Evolutionary conservation across 1,140 invertebrate species (phyloP).

Genomic region (Megalonaias nervosa): DNA sequence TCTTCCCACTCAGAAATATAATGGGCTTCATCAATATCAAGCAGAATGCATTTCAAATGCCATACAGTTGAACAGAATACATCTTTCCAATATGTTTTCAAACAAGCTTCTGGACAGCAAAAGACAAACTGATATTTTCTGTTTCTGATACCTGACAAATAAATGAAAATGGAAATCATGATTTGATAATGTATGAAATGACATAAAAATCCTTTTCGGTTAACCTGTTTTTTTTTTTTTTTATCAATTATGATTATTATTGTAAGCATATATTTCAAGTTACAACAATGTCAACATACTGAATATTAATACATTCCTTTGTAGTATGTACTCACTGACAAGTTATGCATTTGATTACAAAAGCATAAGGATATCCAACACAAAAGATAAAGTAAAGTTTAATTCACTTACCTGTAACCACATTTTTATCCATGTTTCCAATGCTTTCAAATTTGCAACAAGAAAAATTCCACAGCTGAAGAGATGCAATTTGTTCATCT

Average conservation of each 20-base stretch:
- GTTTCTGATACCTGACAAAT: not conserved
- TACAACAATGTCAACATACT: not conserved
- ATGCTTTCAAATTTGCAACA: too few species aligned
- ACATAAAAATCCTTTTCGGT: not conserved
- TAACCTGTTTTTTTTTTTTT: not conserved
- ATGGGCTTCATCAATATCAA: conserved; percentile 23
- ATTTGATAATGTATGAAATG: not conserved
- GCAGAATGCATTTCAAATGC: not conserved
- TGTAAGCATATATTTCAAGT: not conserved
- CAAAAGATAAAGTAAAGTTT: too few species aligned
- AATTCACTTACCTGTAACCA: too few species aligned
- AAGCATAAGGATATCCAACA: too few species aligned
- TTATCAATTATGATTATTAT: not conserved
- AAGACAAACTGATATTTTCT: conserved; percentile 11
- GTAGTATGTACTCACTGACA: too few species aligned
- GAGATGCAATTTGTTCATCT: too few species aligned
- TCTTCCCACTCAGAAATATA: conserved; percentile 26
- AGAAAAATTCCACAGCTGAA: too few species aligned
- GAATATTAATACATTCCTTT: too few species aligned
- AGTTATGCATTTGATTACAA: too few species aligned
- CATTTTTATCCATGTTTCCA: too few species aligned
- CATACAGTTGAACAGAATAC: conserved; percentile 20
- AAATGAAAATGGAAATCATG: too few species aligned
- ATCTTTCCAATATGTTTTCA: conserved; percentile 22
- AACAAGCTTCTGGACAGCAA: conserved; percentile 18